Evolutionary conservation across 2,888 invertebrate species (phyloP), one percentile per base, ranked within the genome.

Genomic region (Tillus elongatus): DNA sequence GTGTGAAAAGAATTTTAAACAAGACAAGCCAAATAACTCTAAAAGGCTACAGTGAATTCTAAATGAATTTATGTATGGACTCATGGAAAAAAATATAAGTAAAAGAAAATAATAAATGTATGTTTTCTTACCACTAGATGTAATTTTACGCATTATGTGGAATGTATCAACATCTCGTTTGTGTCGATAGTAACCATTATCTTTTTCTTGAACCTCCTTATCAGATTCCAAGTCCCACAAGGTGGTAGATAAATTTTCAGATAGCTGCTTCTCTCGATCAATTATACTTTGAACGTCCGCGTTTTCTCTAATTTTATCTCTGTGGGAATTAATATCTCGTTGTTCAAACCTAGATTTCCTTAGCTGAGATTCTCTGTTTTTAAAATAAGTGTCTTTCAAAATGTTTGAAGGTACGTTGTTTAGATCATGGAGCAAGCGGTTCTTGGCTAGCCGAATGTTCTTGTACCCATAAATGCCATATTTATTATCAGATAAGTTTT

Each of bases 181-280:
- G 13, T 50, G 50, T 33, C 57, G 46, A 36, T 57, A 63, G 39
- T 57, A 58, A 2, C 58, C 57, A 41, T 58, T 65, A 44, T 53
- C 60, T 24, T 62, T 64, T 40, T 73, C 72, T 15, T 60, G 54
- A 33, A 68, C 57, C 44, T 73, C 73, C 41, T 70, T 72, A 46
- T 74, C 73, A n/a, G 69, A 60, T 52, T 74, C 74, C 39, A 74
- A 56, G 47, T 73, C 72, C 73, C 73, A 73, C 4, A 74, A 47
- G 40, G 56, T 65, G 27, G 60, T 57, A 2, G 63, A 58, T 3
- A 47, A 46, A 40, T 61, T 60, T 30, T 51, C 34, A 2, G 46
- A 45, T 8, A 44, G 42, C 33, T 50, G 53, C 35, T 54, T 57
- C 37, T 62, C 60, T 19, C 56, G 50, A 33, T 59, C 57, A 13